Evolutionary conservation across 2,888 invertebrate genomes (phyloP).

Genomic region (Rhorus exstirpatorius): DNA sequence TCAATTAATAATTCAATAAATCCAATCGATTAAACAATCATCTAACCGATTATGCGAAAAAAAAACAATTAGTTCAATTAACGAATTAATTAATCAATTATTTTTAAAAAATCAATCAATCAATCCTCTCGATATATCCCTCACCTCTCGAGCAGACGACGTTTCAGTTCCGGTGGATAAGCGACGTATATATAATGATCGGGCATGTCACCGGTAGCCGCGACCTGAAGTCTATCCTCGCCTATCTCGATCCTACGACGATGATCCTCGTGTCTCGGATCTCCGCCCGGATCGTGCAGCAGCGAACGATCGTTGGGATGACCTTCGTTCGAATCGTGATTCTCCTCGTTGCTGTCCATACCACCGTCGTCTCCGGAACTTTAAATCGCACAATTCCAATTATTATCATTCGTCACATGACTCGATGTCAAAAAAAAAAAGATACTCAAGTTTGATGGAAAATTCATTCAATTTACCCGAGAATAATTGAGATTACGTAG

Average conservation of each 20-base stretch:
- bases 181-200: slow-evolving; percentile 94
- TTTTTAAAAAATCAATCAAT: no score
- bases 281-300: slow-evolving; percentile 77
- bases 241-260: slow-evolving; percentile 78
- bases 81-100: no score
- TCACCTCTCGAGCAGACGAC: slow-evolving; percentile 93
- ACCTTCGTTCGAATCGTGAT: slow-evolving; percentile 76
- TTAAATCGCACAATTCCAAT: slow-evolving; percentile 69
- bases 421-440: no score
- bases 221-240: slow-evolving; percentile 75
- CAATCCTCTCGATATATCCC: neutral
- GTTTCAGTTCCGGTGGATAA: slow-evolving; percentile 94
- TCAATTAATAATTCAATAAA: no score
- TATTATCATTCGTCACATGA: no score
- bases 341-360: slow-evolving; percentile 87
- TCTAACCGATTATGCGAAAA: no score
- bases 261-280: slow-evolving; percentile 76
- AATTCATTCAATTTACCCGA: slow-evolving; percentile 90
- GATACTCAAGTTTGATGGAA: no score
- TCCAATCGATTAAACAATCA: no score
- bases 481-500: slow-evolving; percentile 96
- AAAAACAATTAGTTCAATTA: neutral
- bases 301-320: slow-evolving; percentile 67
- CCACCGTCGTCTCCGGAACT: slow-evolving; percentile 91
- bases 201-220: slow-evolving; percentile 80